phyloP scores from a whole-genome alignment of 2,113 vertebrate species.

The Indri indri region DNA sequence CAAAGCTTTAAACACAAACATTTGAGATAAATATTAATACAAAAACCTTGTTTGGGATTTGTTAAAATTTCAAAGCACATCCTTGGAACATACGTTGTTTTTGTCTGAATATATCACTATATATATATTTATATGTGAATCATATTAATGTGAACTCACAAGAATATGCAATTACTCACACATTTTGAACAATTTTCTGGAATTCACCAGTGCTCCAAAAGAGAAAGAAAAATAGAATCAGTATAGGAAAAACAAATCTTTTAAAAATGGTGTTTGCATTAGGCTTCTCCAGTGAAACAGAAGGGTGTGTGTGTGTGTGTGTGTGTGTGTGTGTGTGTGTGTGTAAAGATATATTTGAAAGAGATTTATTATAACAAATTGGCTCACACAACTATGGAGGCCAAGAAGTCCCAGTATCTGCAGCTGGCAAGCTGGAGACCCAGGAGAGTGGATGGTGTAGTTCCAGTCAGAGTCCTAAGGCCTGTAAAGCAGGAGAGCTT shows the following conservation, averaged over 20 bases:
- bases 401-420: neutral
- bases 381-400: neutral
- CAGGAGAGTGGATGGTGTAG: neutral
- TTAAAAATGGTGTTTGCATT: neutral
- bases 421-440: neutral
- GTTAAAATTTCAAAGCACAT: constrained; percentile 60
- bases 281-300: neutral
- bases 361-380: neutral
- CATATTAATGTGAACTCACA: neutral
- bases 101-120: neutral
- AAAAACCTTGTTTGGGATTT: constrained; percentile 29
- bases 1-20: neutral
- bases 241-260: neutral
- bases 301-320: neutral
- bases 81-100: constrained; percentile 11
- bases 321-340: neutral
- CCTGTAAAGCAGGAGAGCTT: neutral
- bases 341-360: neutral
- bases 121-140: constrained; percentile 11
- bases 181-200: constrained; percentile 40
- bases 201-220: neutral
- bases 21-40: constrained; percentile 13
- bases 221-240: neutral
- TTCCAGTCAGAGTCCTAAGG: neutral
- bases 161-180: constrained; percentile 11